Conservation (phyloP, 2,113 vertebrate genomes). For the Python bivittatus region DNA sequence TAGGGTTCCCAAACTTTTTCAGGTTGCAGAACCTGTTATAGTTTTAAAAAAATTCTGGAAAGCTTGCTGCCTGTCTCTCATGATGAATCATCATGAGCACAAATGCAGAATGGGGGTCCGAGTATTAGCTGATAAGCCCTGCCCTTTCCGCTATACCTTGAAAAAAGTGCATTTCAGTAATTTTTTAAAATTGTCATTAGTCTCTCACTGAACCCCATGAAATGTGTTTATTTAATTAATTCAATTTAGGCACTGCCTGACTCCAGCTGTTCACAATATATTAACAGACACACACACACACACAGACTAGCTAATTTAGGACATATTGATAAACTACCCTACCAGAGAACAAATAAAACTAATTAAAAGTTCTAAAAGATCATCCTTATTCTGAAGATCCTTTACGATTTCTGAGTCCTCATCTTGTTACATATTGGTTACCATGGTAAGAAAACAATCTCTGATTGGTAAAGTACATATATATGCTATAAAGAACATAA, state of each 20-base stretch:
- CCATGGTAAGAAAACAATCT: not conserved
- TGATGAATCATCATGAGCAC: not conserved
- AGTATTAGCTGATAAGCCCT: not conserved
- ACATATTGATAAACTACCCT: not conserved
- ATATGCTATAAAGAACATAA: not conserved
- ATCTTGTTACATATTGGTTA: not conserved
- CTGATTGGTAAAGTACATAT: not conserved
- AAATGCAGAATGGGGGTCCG: not conserved
- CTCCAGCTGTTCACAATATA: not conserved
- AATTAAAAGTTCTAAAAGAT: not conserved
- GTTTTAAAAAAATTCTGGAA: not conserved
- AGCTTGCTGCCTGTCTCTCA: not conserved
- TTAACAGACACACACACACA: not conserved
- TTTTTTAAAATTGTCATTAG: not conserved
- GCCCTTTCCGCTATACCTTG: not conserved
- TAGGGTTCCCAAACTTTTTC: not conserved
- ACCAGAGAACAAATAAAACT: not conserved
- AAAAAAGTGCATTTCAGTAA: not conserved
- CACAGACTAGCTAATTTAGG: not conserved
- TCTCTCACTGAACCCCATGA: not conserved
- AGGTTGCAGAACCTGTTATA: not conserved
- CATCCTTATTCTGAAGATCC: not conserved
- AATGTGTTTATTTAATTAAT: not conserved
- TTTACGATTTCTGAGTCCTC: not conserved
- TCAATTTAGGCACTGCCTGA: not conserved